Conservation (phyloP, 1,140 invertebrate species). For the Pseudachorutes palmiensis region DNA sequence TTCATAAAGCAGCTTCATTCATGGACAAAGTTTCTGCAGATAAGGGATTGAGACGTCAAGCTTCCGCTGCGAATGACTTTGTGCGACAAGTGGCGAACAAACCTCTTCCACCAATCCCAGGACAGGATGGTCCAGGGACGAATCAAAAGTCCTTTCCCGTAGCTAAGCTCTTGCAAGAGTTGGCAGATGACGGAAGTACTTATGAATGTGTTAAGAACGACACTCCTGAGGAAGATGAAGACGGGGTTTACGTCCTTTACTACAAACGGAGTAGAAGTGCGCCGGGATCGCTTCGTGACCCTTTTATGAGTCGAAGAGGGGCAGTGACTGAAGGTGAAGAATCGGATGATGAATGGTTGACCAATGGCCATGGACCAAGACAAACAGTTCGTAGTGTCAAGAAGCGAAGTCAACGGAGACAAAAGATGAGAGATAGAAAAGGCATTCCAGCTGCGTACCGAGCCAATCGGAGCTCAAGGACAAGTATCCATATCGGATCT, state of each 20-base stretch:
- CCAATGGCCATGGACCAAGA: constrained; percentile 6
- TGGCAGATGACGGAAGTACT: constrained; percentile 8
- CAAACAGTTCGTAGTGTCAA: constrained; percentile 34
- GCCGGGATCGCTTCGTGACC: constrained; percentile 22
- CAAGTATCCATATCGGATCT: not conserved
- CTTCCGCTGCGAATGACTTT: not conserved
- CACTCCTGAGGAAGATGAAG: constrained; percentile 18
- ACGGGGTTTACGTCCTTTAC: constrained; percentile 36
- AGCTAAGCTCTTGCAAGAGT: constrained; percentile 9
- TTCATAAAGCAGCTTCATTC: constrained; percentile 2
- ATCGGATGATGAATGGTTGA: not conserved
- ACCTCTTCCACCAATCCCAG: not conserved
- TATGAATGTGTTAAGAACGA: constrained; percentile 16
- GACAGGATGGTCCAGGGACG: not conserved
- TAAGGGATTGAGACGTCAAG: not conserved
- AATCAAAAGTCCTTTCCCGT: not conserved
- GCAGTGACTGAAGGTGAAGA: constrained; percentile 6
- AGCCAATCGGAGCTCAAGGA: not conserved
- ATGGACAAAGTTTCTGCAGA: not conserved
- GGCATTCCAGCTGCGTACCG: constrained; percentile 1
- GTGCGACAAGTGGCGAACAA: constrained; percentile 6
- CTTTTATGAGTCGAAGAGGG: not conserved
- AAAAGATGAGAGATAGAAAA: not conserved
- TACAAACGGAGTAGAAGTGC: constrained; percentile 22
- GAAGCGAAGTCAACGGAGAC: not conserved